Evolutionary conservation across 1,140 invertebrate genomes (phyloP), one percentile per base, ranked within the genome.

Genomic region (Palaemon carinicauda): DNA sequence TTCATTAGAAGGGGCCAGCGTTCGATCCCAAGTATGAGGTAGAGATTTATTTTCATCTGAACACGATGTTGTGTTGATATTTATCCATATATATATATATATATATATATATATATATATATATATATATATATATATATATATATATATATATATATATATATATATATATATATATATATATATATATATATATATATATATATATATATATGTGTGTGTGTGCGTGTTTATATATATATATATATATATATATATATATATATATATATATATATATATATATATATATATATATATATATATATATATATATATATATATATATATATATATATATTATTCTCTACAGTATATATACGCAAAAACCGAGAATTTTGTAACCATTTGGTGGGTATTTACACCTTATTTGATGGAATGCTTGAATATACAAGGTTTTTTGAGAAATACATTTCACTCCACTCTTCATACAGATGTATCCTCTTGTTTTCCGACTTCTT

Each of bases 141-240:
- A 65, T 65, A 65, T 65, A 65, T 65, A 65, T 65, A 65, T 65
- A 65, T 65, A 65, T 65, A 65, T 65, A 65, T 65, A 65, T 65
- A 65, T 65, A 65, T 65, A 65, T 65, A 65, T 65, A 65, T 65
- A 65, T 65, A 65, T 65, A 65, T 65, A 65, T 65, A 65, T 65
- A 65, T 65, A 65, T 65, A 65, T 65, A 65, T 65, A 65, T 65
- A 17, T 65, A 65, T 65, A 65, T 65, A 65, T 65, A 65, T 65
- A 65, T 65, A 65, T 65, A 17, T 65, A 65, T 65, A 65, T 65
- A 65, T 65, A 65, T 65, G 29, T 65, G 29, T 65, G 17, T 65
- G 29, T 65, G 29, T 65, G 29, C 29, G 17, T 65, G 29, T 65
- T 21, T 65, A 65, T 65, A 65, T 65, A 65, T 65, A 65, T 65